Percentiles rank a stretch among this genome's conserved stretches.
These are phyloP conservation scores for Desoria tigrina DNA, from an alignment of 2,888 invertebrate species.

Conservation along the genomic window DNA sequence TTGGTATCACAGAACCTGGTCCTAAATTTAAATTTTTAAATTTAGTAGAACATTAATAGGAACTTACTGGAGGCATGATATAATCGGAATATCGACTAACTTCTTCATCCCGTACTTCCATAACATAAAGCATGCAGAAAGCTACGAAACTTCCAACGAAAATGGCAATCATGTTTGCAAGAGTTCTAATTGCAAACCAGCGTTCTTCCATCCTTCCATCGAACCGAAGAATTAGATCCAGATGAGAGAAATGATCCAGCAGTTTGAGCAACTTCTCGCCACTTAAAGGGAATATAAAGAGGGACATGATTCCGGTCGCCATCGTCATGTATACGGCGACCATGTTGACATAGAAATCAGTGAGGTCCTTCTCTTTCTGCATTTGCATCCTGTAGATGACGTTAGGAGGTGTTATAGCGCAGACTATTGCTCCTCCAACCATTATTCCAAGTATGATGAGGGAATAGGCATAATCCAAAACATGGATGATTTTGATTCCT, in stretches of 20 bases:
- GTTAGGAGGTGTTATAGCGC: constrained; percentile 22
- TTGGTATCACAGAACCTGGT: no score
- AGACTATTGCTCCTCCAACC: constrained; percentile 40
- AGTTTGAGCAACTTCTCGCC: constrained; percentile 35
- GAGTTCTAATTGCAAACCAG: constrained; percentile 29
- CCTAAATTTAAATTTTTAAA: no score
- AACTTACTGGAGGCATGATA: constrained; percentile 31
- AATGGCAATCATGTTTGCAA: constrained; percentile 15
- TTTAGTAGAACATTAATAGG: no score
- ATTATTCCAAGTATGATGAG: constrained; percentile 32
- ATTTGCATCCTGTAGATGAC: constrained; percentile 21
- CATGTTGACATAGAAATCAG: constrained; percentile 42
- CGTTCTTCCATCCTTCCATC: constrained; percentile 38
- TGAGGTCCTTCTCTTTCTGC: constrained; percentile 15
- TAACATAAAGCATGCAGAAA: constrained; percentile 30
- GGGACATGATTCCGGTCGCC: constrained; percentile 38
- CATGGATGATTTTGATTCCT: constrained; percentile 31
- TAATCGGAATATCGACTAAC: constrained; percentile 30
- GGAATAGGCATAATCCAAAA: constrained; percentile 47
- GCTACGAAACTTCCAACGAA: constrained; percentile 21
- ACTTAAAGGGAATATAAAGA: constrained; percentile 46
- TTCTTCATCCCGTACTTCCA: constrained; percentile 20
- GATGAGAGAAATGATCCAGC: constrained; percentile 37
- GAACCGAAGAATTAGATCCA: constrained; percentile 48
- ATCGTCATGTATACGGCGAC: constrained; percentile 38